Conservation (phyloP, 35 echinoderm and acorn worm genomes). For the Amphiura filiformis region DNA sequence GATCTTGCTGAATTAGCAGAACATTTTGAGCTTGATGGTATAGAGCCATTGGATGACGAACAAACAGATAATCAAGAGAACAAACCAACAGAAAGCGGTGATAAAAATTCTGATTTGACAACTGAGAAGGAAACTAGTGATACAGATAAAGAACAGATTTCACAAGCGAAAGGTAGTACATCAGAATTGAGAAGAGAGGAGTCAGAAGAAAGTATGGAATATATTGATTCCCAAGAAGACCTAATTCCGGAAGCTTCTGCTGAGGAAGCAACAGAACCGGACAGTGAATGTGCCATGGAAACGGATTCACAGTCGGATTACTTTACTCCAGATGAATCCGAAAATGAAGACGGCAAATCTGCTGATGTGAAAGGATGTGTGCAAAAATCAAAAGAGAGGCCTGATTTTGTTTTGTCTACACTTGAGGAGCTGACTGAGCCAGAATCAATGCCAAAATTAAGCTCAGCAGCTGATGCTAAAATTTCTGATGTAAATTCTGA, state of each 20-base stretch:
- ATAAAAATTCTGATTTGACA: not conserved
- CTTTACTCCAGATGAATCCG: not conserved
- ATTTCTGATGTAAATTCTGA: too few relatives aligned
- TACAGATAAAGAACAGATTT: not conserved
- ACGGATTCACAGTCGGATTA: not conserved
- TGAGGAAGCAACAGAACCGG: not conserved
- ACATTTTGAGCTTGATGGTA: slow-evolving; percentile 78
- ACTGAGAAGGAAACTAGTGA: not conserved
- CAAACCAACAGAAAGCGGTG: not conserved
- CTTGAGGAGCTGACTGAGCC: not conserved
- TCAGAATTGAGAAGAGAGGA: not conserved
- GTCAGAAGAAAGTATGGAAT: not conserved
- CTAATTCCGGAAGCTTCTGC: not conserved
- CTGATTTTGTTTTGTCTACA: not conserved
- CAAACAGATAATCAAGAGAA: not conserved
- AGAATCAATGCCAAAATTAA: too few relatives aligned
- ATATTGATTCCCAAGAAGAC: not conserved
- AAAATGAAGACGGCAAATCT: not conserved
- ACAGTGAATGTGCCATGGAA: not conserved
- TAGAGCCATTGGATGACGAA: slow-evolving; percentile 69
- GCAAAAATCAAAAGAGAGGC: not conserved
- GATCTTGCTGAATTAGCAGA: slow-evolving; percentile 65
- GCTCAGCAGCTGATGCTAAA: too few relatives aligned
- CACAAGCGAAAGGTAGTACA: not conserved
- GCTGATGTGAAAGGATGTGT: too few relatives aligned